Evolutionary conservation across 2,113 vertebrate species (phyloP).

Genomic region (Eurystomus gularis): DNA sequence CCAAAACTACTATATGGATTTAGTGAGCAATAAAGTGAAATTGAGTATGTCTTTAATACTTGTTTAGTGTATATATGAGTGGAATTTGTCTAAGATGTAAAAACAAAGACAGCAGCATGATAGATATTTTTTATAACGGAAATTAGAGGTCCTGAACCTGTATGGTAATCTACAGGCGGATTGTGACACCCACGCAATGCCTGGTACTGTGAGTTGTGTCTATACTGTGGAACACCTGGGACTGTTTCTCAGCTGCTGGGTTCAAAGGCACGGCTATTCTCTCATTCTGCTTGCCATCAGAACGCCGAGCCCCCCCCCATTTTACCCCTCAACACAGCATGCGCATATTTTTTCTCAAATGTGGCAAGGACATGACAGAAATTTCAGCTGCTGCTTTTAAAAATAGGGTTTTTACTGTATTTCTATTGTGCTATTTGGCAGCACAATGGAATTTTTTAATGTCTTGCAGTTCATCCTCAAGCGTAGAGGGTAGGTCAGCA

Average conservation of each 20-base stretch:
- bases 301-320: neutral
- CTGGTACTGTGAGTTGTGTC: neutral
- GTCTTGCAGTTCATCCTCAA: neutral
- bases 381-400: conserved; percentile 8
- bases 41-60: neutral
- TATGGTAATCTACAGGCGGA: neutral
- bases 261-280: neutral
- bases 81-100: neutral
- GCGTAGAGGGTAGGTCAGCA: neutral
- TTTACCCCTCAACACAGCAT: neutral
- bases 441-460: neutral
- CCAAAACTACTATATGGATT: neutral
- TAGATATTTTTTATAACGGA: neutral
- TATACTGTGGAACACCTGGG: neutral
- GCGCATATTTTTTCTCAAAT: neutral
- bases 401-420: neutral
- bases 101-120: neutral
- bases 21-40: neutral
- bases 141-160: neutral
- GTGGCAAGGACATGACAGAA: neutral
- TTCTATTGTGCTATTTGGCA: neutral
- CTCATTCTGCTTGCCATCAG: neutral
- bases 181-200: neutral
- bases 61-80: neutral
- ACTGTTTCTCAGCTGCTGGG: neutral